Evolutionary conservation across 2,797 vertebrate genomes (phyloP).

Genomic region (Taenioides sp.): DNA sequence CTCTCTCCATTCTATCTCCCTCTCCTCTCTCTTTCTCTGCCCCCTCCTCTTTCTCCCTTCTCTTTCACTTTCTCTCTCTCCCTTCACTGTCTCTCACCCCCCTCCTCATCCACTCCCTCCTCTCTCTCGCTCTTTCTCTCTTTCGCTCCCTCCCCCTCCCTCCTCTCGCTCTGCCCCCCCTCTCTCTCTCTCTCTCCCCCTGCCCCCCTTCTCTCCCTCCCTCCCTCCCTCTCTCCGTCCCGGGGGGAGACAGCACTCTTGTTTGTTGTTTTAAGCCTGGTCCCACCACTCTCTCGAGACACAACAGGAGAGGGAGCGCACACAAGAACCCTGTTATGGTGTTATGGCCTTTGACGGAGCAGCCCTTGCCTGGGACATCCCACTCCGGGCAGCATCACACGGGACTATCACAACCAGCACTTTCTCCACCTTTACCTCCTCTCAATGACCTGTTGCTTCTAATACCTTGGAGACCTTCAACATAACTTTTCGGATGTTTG

Average conservation of each 20-base stretch:
- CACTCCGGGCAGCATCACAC: conserved; percentile 68
- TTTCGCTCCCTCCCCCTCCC: no score
- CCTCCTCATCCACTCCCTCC: neutral
- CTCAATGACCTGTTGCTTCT: neutral
- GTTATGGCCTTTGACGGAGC: conserved; percentile 52
- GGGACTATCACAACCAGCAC: conserved; percentile 64
- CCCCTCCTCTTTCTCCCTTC: no score
- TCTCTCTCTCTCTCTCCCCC: neutral
- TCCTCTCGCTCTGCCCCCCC: no score
- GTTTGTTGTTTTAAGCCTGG: conserved; percentile 75
- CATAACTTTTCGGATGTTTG: conserved; percentile 32
- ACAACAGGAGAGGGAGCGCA: conserved; percentile 55
- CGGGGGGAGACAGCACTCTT: conserved; percentile 63
- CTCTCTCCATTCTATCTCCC: neutral
- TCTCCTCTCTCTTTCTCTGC: no score
- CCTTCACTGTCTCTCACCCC: neutral
- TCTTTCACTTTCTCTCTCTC: neutral
- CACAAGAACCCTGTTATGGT: conserved; percentile 30
- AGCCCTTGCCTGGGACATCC: conserved; percentile 46
- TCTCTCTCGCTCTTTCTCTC: neutral
- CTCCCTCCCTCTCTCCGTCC: conserved; percentile 27
- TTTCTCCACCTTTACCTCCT: conserved; percentile 3
- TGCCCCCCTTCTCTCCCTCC: neutral
- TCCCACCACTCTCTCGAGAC: conserved; percentile 75
- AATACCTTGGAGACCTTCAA: conserved; percentile 48